Percentiles rank a stretch among this genome's conserved stretches.
Conservation (phyloP, 2,888 invertebrate species). For the Chironomus riparius region DNA sequence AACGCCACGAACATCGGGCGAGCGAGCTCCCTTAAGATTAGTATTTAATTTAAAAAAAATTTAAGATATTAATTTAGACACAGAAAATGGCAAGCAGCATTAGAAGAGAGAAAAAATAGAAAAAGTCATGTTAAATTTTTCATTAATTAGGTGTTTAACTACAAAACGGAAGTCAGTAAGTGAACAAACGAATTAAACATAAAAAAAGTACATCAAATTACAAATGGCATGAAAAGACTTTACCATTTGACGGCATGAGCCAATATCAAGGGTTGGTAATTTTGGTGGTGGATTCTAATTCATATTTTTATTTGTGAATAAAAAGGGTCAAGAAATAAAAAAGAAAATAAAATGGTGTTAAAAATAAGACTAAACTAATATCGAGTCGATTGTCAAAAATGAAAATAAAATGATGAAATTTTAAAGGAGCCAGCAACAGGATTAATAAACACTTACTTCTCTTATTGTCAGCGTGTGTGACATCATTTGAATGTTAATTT, state of each 20-base stretch:
- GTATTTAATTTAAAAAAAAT: neutral
- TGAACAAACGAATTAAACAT: too few species aligned
- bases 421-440: too few species aligned
- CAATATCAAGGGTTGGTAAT: slow-evolving; percentile 39
- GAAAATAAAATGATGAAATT: slow-evolving; percentile 28
- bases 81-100: neutral
- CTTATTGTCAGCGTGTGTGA: slow-evolving; percentile 86
- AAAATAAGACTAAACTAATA: neutral
- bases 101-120: slow-evolving; percentile 13
- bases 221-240: slow-evolving; percentile 29
- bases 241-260: slow-evolving; percentile 45
- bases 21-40: slow-evolving; percentile 66
- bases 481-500: slow-evolving; percentile 92
- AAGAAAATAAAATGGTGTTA: too few species aligned
- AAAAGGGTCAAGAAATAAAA: neutral
- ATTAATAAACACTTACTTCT: slow-evolving; percentile 56
- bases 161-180: too few species aligned
- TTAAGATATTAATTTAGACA: neutral
- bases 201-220: too few species aligned
- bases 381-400: neutral
- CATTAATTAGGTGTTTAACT: neutral
- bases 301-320: neutral
- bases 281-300: slow-evolving; percentile 9
- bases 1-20: slow-evolving; percentile 83
- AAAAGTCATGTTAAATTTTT: slow-evolving; percentile 30